Conservation (phyloP, 1,140 invertebrate species). For the Cydia amplana region DNA sequence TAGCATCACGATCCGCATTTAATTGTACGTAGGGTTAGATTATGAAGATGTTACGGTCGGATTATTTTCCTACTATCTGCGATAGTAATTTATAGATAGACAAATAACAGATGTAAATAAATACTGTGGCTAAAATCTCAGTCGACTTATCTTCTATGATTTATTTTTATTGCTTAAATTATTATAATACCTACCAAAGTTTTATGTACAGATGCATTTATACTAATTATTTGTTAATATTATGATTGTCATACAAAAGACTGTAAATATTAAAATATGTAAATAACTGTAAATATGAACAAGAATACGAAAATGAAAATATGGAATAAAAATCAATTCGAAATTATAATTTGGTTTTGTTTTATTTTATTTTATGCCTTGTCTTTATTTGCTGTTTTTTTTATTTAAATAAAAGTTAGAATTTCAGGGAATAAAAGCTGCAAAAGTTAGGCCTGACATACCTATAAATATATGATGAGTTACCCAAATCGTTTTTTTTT, state of each 20-base stretch:
- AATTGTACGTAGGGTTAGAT: constrained; percentile 60
- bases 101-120: constrained; percentile 42
- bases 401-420: constrained; percentile 18
- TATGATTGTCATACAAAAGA: constrained; percentile 51
- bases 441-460: not conserved
- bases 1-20: constrained; percentile 52
- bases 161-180: constrained; percentile 60
- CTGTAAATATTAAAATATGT: constrained; percentile 69
- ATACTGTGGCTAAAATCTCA: constrained; percentile 37
- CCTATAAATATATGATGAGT: not conserved
- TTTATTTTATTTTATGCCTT: constrained; percentile 52
- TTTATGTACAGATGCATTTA: constrained; percentile 73
- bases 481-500: not conserved
- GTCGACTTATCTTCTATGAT: constrained; percentile 26
- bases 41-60: constrained; percentile 55
- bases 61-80: constrained; percentile 71
- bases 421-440: not conserved
- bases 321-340: constrained; percentile 65
- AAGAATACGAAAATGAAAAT: constrained; percentile 58
- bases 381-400: constrained; percentile 32
- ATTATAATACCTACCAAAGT: constrained; percentile 78
- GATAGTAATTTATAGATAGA: constrained; percentile 65
- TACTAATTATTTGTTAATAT: constrained; percentile 53
- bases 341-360: constrained; percentile 71
- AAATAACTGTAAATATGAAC: constrained; percentile 63